A percentile compares a stretch with the other conserved stretches of the same genome.
These are phyloP conservation scores for Mionectes olivaceus DNA, from an alignment of 2,797 vertebrate species.

Conservation along the genomic window DNA sequence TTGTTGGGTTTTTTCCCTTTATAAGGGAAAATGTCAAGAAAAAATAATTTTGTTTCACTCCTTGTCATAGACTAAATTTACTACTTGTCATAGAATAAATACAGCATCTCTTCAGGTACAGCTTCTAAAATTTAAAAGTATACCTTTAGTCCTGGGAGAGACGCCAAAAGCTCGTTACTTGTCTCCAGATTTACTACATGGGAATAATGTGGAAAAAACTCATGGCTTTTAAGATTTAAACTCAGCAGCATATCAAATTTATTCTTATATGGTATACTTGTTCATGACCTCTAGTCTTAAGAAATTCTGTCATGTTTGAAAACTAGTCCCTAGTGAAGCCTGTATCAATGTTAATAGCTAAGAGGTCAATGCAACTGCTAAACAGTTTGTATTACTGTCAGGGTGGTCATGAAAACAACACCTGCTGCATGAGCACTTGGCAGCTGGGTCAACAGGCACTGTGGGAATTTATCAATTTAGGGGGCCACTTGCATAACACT, in stretches of 20 bases:
- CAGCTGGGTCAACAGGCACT: conserved; percentile 99
- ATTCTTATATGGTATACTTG: conserved; percentile 83
- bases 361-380: conserved; percentile 96
- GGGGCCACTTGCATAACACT: conserved; percentile 87
- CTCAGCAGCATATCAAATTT: conserved; percentile 78
- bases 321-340: conserved; percentile 88
- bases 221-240: conserved; percentile 74
- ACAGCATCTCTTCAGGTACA: conserved; percentile 67
- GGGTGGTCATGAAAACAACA: conserved; percentile 99
- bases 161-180: conserved; percentile 70
- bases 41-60: conserved; percentile 26
- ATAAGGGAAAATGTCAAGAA: conserved; percentile 27
- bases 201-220: conserved; percentile 74
- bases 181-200: conserved; percentile 70
- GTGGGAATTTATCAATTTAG: conserved; percentile 98
- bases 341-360: conserved; percentile 95
- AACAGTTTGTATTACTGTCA: conserved; percentile 98
- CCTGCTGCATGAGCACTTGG: conserved; percentile 95
- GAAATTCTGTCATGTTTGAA: conserved; percentile 85
- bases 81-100: conserved; percentile 46
- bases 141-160: conserved; percentile 61
- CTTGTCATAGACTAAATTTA: conserved; percentile 39
- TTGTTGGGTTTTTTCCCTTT: conserved; percentile 7
- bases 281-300: conserved; percentile 82
- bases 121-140: conserved; percentile 62